Evolutionary conservation across 2,888 invertebrate species (phyloP), one percentile per base, ranked within the genome.

Genomic region (Apoda limacodes): DNA sequence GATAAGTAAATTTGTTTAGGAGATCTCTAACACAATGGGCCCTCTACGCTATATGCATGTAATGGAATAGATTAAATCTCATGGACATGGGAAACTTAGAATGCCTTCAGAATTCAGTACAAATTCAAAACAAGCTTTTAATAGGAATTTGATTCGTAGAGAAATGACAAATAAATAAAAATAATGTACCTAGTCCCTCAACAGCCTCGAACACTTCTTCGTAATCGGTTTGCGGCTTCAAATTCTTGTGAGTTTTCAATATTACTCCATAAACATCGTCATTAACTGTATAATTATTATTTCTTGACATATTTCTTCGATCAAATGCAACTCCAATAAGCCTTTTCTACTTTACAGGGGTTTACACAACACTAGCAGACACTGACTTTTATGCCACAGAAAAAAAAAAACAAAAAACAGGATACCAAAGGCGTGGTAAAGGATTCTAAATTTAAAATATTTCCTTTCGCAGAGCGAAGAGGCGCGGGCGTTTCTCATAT

Each of bases 371-470:
- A n/a, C n/a, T n/a, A n/a, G n/a, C n/a, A n/a, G n/a, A n/a, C n/a
- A n/a, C n/a, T n/a, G n/a, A n/a, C n/a, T n/a, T n/a, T n/a, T n/a
- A n/a, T 48, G 48, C 42, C 47, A 50, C 48, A 52, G 60, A 54
- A 50, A 47, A 42, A 40, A 49, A 53, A 49, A 40, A 46, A 48
- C 49, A 33, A 46, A 56, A 46, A 51, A 50, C 51, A 48, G 37
- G 37, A 50, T 45, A 51, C 46, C 64, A 67, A 65, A 64, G 65
- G 66, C 62, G 53, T 46, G 54, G 53, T 56, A 55, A 66, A 59
- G 62, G 59, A 62, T 68, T 71, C 70, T 74, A 74, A 74, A 68
- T 76, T 72, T 76, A 76, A n/a, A 75, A 72, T 71, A 57, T 59
- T 54, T 65, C 56, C 60, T 44, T 43, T 39, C 59, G 43, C 46